Base-by-base conservation (phyloP, 2,888 invertebrate genomes). In the Congeria kusceri region DNA sequence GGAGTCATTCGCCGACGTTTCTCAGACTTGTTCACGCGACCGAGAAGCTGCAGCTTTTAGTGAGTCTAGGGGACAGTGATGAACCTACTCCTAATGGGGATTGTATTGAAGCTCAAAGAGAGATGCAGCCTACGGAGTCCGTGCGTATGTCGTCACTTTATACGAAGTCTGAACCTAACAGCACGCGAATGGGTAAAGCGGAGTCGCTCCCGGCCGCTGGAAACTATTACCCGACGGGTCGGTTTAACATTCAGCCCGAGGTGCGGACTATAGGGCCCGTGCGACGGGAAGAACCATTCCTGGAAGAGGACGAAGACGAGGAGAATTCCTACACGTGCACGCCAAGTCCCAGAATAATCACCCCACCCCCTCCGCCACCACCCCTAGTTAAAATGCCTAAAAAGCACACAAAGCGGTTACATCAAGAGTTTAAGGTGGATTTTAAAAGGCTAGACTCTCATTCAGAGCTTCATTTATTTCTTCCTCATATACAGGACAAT, bases 1-100 rank as follows among this genome's bases (percentile, higher is more conserved):
- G 89, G 20, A 89, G 89, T 67, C 80, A 87, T 29, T 89, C 89
- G 9, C 88, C 89, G n/a, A 89, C 89, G 0, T 89, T 89, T 74
- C 86, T 85, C 63, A 80, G 88, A 25, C 79, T 89, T 25, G 67
- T 88, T 7, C 85, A 86, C 32, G 89, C 86, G 4, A 86, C 83
- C 0, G 88, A 88, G 76, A 86, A 83, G 62, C 73, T 89, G 5
- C 80, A 87, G 56, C 58, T 75, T 9, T 70, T 84, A 15, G 57
- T 71, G n/a, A 69, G 64, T n/a, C 64, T 68, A 25, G 81, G 80
- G 5, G 61, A 69, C n/a, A 28, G 44, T 15, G 65, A 57, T n/a
- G 56, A 56, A 15, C 39, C 63, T 56, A 23, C 18, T 4, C 23
- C 29, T 61, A 32, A 25, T 1, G 53, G 25, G 3, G 69, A 65